Evolutionary conservation across 2,113 vertebrate genomes (phyloP).

Genomic region (Cathartes aura): DNA sequence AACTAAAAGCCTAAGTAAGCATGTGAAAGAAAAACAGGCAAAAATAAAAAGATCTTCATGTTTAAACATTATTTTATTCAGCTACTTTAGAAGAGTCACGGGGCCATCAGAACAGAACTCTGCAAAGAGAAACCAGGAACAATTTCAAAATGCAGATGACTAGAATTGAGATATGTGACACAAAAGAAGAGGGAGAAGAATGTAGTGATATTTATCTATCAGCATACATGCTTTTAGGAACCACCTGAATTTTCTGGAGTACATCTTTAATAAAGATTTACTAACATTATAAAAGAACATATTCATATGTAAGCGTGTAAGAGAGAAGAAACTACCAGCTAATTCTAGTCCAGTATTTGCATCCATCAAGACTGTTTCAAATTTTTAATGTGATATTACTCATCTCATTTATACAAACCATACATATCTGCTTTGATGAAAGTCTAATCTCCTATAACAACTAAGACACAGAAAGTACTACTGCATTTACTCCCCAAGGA

Average conservation of each 20-base stretch:
- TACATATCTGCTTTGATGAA: not conserved
- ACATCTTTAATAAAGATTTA: not conserved
- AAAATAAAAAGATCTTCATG: not conserved
- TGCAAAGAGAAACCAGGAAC: not conserved
- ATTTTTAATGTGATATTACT: not conserved
- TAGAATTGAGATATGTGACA: not conserved
- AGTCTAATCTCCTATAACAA: not conserved
- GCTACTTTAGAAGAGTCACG: not conserved
- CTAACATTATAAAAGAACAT: not conserved
- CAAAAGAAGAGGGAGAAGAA: not conserved
- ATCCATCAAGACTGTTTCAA: not conserved
- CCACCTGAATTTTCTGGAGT: not conserved
- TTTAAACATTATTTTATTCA: not conserved
- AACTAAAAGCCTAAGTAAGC: not conserved
- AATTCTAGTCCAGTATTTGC: not conserved
- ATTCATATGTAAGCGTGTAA: not conserved
- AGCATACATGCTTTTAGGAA: not conserved
- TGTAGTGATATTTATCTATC: not conserved
- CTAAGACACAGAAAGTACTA: not conserved
- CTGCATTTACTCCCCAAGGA: not conserved
- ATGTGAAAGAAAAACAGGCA: not conserved
- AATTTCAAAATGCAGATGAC: not conserved
- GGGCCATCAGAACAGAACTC: not conserved
- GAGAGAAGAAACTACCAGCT: not conserved
- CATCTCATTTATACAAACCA: not conserved